phyloP scores from a whole-genome alignment of 2,113 vertebrate genomes.

The Regulus satrapa region DNA sequence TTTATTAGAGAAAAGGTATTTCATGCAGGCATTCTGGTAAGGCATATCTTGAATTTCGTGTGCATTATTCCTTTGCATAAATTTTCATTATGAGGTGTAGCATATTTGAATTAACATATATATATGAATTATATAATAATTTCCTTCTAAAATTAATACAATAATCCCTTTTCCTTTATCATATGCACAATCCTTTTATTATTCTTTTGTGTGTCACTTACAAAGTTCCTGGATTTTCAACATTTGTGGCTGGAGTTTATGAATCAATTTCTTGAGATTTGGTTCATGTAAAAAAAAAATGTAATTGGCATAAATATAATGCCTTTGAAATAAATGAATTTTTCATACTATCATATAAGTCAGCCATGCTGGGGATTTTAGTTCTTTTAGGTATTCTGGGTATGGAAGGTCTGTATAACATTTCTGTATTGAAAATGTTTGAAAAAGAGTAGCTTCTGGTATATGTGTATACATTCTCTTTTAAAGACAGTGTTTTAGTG shows the following conservation, averaged over 20 bases:
- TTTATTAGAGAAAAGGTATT: not conserved
- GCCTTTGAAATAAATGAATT: not conserved
- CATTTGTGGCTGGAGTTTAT: not conserved
- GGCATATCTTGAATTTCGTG: not conserved
- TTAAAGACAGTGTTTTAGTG: not conserved
- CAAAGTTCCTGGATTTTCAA: not conserved
- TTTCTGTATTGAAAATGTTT: not conserved
- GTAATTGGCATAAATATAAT: not conserved
- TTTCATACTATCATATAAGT: not conserved
- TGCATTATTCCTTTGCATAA: not conserved
- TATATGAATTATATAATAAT: not conserved
- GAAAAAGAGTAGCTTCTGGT: not conserved
- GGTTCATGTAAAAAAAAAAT: not conserved
- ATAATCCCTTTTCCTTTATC: not conserved
- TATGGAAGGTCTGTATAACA: not conserved
- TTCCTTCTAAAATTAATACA: not conserved
- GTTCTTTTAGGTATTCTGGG: not conserved
- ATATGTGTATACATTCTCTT: not conserved
- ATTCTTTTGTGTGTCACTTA: not conserved
- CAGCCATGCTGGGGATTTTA: not conserved
- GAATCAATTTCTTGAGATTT: not conserved
- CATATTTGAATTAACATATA: not conserved
- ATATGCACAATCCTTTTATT: not conserved
- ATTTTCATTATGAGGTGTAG: not conserved
- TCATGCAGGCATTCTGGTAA: not conserved